These are phyloP conservation scores for Platysternon megacephalum DNA, from an alignment of 2,113 vertebrate species.

Conservation along the genomic window DNA sequence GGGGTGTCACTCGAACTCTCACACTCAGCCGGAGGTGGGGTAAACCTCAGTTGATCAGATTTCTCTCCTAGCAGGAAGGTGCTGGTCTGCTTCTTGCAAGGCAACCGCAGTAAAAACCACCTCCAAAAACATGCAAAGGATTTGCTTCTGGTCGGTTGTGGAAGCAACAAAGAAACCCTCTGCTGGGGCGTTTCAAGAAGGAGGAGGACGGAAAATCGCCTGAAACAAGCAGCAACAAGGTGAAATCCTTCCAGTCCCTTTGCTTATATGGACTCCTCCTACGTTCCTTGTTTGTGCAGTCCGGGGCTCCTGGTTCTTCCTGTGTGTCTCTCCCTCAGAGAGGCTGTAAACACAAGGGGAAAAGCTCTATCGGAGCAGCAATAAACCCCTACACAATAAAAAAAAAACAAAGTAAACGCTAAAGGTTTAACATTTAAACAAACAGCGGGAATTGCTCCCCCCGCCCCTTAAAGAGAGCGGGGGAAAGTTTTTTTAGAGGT, in stretches of 20 bases:
- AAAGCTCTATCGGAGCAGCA: slow-evolving; percentile 34
- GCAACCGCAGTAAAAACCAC: slow-evolving; percentile 23
- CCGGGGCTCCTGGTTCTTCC: slow-evolving; percentile 40
- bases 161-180: slow-evolving; percentile 15
- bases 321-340: slow-evolving; percentile 48
- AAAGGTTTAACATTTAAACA: slow-evolving; percentile 36
- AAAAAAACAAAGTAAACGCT: not conserved
- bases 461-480: not conserved
- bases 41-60: slow-evolving; percentile 50
- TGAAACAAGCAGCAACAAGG: slow-evolving; percentile 61
- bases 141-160: not conserved
- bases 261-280: slow-evolving; percentile 17
- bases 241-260: slow-evolving; percentile 46
- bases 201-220: slow-evolving; percentile 25
- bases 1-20: slow-evolving; percentile 59
- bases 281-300: slow-evolving; percentile 38
- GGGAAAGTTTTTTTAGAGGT: slow-evolving; percentile 39
- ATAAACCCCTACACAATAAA: not conserved
- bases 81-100: not conserved
- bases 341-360: slow-evolving; percentile 65
- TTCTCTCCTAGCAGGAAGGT: slow-evolving; percentile 22
- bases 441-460: slow-evolving; percentile 38
- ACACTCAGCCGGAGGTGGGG: slow-evolving; percentile 45
- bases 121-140: not conserved
- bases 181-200: slow-evolving; percentile 6